Conservation (phyloP, 2,888 invertebrate species). For the Mythimna lalbum region DNA sequence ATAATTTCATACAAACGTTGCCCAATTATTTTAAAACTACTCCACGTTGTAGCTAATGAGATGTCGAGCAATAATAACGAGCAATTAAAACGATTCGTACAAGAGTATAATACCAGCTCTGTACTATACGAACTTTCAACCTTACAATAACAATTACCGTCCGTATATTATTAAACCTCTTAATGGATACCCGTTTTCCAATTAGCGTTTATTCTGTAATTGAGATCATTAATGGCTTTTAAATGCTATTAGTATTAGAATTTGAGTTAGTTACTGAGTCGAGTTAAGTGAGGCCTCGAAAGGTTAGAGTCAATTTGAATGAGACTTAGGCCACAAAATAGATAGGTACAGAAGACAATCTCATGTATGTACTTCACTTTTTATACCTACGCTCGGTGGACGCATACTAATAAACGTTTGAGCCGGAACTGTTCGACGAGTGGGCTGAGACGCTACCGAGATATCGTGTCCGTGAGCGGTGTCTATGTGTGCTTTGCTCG, state of each 20-base stretch:
- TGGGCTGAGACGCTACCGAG: too few relatives aligned
- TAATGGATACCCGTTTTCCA: constrained; percentile 60
- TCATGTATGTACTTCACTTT: too few relatives aligned
- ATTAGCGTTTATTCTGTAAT: constrained; percentile 61
- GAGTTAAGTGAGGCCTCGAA: constrained; percentile 18
- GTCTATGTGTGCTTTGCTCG: too few relatives aligned
- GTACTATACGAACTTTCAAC: constrained; percentile 53
- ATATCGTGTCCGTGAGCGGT: too few relatives aligned
- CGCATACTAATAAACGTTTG: too few relatives aligned
- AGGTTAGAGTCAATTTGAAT: constrained; percentile 35
- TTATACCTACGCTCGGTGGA: too few relatives aligned
- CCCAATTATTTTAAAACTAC: constrained; percentile 61
- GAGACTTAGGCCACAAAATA: constrained; percentile 41
- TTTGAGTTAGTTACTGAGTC: constrained; percentile 39
- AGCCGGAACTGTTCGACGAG: too few relatives aligned
- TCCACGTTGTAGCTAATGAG: constrained; percentile 58
- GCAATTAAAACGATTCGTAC: constrained; percentile 63
- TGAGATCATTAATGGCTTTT: constrained; percentile 58
- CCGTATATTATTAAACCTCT: constrained; percentile 61
- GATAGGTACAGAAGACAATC: too few relatives aligned
- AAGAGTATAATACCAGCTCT: constrained; percentile 45
- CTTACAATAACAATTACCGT: constrained; percentile 60
- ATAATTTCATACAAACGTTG: constrained; percentile 44
- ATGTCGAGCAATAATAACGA: constrained; percentile 61
- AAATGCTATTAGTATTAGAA: constrained; percentile 53